Evolutionary conservation across 1,140 invertebrate species (phyloP).

Genomic region (Alviniconcha marisindica): DNA sequence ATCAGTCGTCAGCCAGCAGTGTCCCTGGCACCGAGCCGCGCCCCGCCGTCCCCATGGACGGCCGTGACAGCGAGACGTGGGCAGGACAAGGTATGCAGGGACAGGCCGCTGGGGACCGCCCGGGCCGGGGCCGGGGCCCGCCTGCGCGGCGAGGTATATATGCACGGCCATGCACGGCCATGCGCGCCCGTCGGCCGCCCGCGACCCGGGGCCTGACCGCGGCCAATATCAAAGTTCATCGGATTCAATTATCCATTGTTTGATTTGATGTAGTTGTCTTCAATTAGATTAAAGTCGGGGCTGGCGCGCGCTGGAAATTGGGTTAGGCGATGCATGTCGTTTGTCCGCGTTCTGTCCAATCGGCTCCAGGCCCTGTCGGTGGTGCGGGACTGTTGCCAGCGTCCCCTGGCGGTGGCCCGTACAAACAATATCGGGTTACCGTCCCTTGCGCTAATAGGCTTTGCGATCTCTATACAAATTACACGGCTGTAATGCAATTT

Average conservation of each 20-base stretch:
- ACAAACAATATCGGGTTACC: constrained; percentile 47
- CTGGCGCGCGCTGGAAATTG: constrained; percentile 37
- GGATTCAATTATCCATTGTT: constrained; percentile 58
- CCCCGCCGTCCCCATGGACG: not conserved
- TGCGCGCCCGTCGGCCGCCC: constrained; percentile 14
- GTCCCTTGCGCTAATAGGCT: constrained; percentile 43
- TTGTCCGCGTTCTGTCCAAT: constrained; percentile 43
- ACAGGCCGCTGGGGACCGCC: not conserved
- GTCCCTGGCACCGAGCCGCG: no score
- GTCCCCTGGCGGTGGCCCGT: constrained; percentile 26
- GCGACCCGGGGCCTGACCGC: constrained; percentile 19
- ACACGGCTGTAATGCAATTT: constrained; percentile 59
- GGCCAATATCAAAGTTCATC: constrained; percentile 56
- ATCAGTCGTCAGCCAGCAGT: not conserved
- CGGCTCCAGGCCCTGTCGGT: not conserved
- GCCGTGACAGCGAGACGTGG: constrained; percentile 10
- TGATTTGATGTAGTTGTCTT: constrained; percentile 57
- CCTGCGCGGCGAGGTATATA: constrained; percentile 29
- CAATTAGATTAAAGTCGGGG: constrained; percentile 55
- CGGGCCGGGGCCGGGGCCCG: not conserved
- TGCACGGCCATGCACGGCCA: constrained; percentile 34
- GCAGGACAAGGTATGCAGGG: constrained; percentile 19
- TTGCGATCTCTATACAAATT: constrained; percentile 53
- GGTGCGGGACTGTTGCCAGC: constrained; percentile 22
- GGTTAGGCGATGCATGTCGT: constrained; percentile 48